Percentiles rank a stretch among this genome's conserved stretches.
phyloP scores from a whole-genome alignment of 1,140 invertebrate genomes.

The Apis laboriosa region DNA sequence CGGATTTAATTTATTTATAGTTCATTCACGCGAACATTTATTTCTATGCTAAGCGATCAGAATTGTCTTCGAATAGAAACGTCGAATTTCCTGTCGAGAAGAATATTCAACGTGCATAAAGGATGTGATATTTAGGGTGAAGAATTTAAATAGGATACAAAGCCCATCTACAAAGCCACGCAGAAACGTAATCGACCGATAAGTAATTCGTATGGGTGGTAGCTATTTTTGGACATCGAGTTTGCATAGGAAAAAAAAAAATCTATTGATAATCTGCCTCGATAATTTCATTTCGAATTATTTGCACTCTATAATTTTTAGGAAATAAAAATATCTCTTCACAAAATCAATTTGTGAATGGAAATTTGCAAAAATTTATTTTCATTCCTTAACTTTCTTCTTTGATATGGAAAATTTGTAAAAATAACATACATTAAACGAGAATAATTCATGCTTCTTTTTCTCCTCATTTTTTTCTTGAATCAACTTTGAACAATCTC shows the following conservation, averaged over 20 bases:
- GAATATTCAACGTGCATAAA: too few species aligned
- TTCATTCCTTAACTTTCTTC: background rate
- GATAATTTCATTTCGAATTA: background rate
- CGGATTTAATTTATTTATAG: too few species aligned
- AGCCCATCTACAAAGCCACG: background rate
- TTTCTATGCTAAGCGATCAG: too few species aligned
- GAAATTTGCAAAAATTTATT: too few species aligned
- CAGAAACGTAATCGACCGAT: background rate
- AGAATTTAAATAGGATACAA: background rate
- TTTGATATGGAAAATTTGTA: background rate
- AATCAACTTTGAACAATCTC: background rate
- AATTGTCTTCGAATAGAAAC: too few species aligned
- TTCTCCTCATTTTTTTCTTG: background rate
- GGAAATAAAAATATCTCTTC: background rate
- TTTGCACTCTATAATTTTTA: background rate
- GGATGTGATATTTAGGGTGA: too few species aligned
- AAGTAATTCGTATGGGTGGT: background rate
- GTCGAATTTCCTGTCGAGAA: too few species aligned
- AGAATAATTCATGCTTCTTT: too few species aligned
- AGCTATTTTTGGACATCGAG: background rate
- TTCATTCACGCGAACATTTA: too few species aligned
- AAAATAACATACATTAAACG: too few species aligned
- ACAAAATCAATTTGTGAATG: too few species aligned
- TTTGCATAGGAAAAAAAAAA: background rate
- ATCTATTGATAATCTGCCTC: background rate